Conservation (phyloP, 1,140 invertebrate species). For the Leptonema lineaticorne region DNA sequence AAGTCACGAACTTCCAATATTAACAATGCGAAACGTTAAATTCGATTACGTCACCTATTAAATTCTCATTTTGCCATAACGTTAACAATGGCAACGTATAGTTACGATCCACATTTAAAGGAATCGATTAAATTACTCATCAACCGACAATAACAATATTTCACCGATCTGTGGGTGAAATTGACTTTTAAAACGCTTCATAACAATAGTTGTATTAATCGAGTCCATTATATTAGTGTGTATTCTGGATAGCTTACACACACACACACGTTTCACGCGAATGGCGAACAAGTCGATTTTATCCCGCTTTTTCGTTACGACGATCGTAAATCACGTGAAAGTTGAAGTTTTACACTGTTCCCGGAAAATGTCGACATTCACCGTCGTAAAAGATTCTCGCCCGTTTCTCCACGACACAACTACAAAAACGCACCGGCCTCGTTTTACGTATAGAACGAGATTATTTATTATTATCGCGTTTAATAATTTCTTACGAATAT, state of each 20-base stretch:
- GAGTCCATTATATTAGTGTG: too few species aligned
- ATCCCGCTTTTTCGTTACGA: neutral
- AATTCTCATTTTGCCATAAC: constrained; percentile 13
- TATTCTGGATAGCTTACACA: too few species aligned
- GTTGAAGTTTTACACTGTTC: too few species aligned
- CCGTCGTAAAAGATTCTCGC: too few species aligned
- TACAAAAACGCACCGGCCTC: neutral
- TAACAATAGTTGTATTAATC: too few species aligned
- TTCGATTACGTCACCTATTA: too few species aligned
- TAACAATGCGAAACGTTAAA: too few species aligned
- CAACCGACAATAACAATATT: constrained; percentile 18
- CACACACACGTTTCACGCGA: too few species aligned
- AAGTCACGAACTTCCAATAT: too few species aligned
- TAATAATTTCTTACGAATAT: neutral
- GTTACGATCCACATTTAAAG: neutral
- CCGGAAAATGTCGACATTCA: too few species aligned
- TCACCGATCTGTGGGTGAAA: constrained; percentile 13
- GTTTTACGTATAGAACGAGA: neutral
- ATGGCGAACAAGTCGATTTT: too few species aligned
- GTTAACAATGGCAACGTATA: neutral
- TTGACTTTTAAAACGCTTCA: neutral
- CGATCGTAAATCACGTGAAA: neutral
- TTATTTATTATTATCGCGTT: constrained; percentile 20
- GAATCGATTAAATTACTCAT: constrained; percentile 20
- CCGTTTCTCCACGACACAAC: too few species aligned